Percentiles rank a stretch among this genome's conserved stretches.
Conservation (phyloP, 2,888 invertebrate species). For the Temnothorax ravouxi region DNA sequence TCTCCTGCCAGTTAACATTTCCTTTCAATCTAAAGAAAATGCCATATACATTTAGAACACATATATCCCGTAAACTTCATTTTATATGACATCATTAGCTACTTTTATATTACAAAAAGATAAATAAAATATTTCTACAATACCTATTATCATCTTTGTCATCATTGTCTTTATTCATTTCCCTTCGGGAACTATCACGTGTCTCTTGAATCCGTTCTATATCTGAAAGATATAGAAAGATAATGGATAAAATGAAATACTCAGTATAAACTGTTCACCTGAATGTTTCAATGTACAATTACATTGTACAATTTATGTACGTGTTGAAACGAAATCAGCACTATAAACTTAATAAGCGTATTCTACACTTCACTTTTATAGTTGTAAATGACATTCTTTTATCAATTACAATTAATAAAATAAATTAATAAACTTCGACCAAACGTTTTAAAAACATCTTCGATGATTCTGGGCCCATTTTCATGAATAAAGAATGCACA, state of each 20-base stretch:
- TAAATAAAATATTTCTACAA: slow-evolving; percentile 56
- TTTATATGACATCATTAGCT: slow-evolving; percentile 6
- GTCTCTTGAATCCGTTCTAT: slow-evolving; percentile 82
- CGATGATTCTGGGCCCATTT: neutral
- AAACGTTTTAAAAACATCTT: neutral
- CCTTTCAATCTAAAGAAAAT: slow-evolving; percentile 83
- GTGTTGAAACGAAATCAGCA: neutral
- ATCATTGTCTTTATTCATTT: slow-evolving; percentile 81
- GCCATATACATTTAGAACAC: slow-evolving; percentile 74
- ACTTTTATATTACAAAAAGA: slow-evolving; percentile 6
- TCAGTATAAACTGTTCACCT: neutral
- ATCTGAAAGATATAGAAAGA: slow-evolving; percentile 59
- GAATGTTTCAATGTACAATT: slow-evolving; percentile 14
- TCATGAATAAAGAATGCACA: neutral
- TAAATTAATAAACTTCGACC: neutral
- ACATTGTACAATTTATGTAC: slow-evolving; percentile 7
- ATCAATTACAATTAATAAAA: slow-evolving; percentile 11
- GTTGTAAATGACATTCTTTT: neutral
- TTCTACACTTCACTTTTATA: neutral
- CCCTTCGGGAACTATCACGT: slow-evolving; percentile 82
- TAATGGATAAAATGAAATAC: slow-evolving; percentile 7
- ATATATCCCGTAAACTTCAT: neutral
- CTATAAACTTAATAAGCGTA: neutral
- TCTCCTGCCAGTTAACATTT: slow-evolving; percentile 82
- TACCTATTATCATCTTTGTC: slow-evolving; percentile 84